These are phyloP conservation scores for Belgica antarctica DNA, from an alignment of 2,888 invertebrate species.

Conservation along the genomic window DNA sequence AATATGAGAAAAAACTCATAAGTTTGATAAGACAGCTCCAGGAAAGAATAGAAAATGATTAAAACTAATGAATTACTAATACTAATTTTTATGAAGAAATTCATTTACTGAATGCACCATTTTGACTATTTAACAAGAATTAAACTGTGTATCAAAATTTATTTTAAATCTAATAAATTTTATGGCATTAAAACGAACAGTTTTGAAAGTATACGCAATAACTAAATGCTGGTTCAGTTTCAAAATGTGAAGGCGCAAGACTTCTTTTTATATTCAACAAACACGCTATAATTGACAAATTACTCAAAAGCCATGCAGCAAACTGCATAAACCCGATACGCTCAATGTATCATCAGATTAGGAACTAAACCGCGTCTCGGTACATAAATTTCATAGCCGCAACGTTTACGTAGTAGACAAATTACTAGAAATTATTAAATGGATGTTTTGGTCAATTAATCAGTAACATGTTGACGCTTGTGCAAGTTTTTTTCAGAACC, in stretches of 20 bases:
- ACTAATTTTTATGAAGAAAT: too few relatives aligned
- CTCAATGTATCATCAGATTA: constrained; percentile 30
- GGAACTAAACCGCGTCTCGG: neutral
- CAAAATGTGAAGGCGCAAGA: neutral
- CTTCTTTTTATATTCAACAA: neutral
- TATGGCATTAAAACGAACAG: too few relatives aligned
- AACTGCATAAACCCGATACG: constrained; percentile 15
- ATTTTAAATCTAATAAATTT: constrained; percentile 5
- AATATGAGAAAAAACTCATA: too few relatives aligned
- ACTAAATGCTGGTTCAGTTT: neutral
- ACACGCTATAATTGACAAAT: too few relatives aligned
- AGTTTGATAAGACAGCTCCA: too few relatives aligned
- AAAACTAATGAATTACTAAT: too few relatives aligned
- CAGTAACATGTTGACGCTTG: neutral
- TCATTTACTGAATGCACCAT: too few relatives aligned
- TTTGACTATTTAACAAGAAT: too few relatives aligned
- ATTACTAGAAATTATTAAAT: constrained; percentile 11
- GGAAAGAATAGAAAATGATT: too few relatives aligned
- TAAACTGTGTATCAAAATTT: too few relatives aligned
- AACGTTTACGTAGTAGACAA: constrained; percentile 16
- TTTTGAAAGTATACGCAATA: too few relatives aligned
- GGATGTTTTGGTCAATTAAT: constrained; percentile 24
- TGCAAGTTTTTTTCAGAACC: neutral
- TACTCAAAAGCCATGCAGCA: neutral
- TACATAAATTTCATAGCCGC: constrained; percentile 29